Evolutionary conservation across 2,113 vertebrate species (phyloP).

Genomic region (Bothrops jararaca): DNA sequence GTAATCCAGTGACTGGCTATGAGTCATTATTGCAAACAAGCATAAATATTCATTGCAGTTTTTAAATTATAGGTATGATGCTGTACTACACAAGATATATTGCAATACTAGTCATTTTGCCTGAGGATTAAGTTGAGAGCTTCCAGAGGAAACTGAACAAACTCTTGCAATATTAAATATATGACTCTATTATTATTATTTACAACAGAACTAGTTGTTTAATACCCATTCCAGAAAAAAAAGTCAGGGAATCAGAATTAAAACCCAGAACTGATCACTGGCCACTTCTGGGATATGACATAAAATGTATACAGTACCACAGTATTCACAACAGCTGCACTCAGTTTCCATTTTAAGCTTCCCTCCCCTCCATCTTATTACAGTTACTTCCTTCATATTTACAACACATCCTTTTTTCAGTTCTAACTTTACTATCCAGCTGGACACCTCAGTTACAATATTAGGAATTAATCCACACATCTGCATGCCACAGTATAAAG

Average conservation of each 20-base stretch:
- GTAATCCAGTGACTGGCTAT: not conserved
- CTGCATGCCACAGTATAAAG: not conserved
- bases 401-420: not conserved
- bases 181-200: not conserved
- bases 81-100: not conserved
- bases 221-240: not conserved
- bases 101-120: not conserved
- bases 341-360: not conserved
- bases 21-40: not conserved
- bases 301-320: not conserved
- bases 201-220: not conserved
- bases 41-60: not conserved
- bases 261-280: not conserved
- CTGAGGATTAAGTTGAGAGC: not conserved
- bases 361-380: not conserved
- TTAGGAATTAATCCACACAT: not conserved
- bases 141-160: not conserved
- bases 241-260: not conserved
- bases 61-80: not conserved
- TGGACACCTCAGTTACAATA: not conserved
- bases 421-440: too few species aligned
- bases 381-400: not conserved
- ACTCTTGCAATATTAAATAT: not conserved
- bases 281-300: not conserved
- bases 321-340: not conserved